These are phyloP conservation scores for Alectoris magna DNA, from an alignment of 2,797 vertebrate genomes.

Conservation along the genomic window DNA sequence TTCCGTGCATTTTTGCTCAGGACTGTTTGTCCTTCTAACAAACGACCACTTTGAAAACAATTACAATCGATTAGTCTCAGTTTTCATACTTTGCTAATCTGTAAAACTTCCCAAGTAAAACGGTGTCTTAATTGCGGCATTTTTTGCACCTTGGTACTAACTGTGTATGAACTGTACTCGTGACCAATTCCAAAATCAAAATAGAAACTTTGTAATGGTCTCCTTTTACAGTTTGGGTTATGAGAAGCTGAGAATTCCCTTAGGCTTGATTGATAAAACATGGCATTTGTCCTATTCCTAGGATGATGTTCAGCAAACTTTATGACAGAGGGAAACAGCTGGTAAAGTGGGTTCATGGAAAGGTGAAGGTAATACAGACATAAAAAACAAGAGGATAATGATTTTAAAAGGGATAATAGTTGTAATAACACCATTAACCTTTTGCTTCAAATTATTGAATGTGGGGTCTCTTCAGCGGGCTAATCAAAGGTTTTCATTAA, in stretches of 20 bases:
- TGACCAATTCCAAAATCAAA: slow-evolving; percentile 81
- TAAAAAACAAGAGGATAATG: slow-evolving; percentile 92
- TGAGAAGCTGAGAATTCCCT: slow-evolving; percentile 87
- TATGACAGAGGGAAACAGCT: slow-evolving; percentile 92
- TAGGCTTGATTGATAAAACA: slow-evolving; percentile 95
- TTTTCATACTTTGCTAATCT: slow-evolving; percentile 19
- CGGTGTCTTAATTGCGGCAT: background rate
- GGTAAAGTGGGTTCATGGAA: slow-evolving; percentile 97
- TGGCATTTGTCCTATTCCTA: slow-evolving; percentile 92
- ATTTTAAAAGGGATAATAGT: slow-evolving; percentile 96
- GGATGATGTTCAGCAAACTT: slow-evolving; percentile 95
- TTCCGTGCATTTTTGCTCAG: slow-evolving; percentile 11
- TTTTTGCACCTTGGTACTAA: slow-evolving; percentile 68
- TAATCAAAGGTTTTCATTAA: slow-evolving; percentile 80
- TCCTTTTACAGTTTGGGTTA: slow-evolving; percentile 79
- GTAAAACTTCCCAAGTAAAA: slow-evolving; percentile 42
- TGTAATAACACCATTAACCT: slow-evolving; percentile 95
- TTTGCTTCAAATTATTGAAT: slow-evolving; percentile 86
- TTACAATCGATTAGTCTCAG: background rate
- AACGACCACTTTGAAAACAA: background rate
- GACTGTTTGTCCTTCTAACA: background rate
- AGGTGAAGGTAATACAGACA: slow-evolving; percentile 99
- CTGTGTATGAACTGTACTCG: slow-evolving; percentile 74
- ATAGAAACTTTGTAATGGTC: slow-evolving; percentile 78
- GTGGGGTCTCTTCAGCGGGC: slow-evolving; percentile 79